These are phyloP conservation scores for Tipula helvola DNA, from an alignment of 2,888 invertebrate genomes.

Conservation along the genomic window DNA sequence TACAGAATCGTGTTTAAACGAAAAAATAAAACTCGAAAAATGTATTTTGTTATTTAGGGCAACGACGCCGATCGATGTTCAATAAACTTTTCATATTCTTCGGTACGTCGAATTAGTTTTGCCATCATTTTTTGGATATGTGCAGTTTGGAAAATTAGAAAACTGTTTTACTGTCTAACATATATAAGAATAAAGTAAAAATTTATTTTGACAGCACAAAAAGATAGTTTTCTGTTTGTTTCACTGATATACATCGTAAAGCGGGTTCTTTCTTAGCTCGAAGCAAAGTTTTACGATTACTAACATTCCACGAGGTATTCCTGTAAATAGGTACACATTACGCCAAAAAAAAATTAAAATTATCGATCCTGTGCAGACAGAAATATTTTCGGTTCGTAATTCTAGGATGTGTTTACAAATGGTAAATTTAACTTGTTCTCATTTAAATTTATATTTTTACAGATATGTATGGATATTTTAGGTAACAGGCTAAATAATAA, in stretches of 20 bases:
- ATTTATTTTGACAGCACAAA: not conserved
- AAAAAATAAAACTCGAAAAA: too few species aligned
- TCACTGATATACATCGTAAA: not conserved
- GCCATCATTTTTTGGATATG: not conserved
- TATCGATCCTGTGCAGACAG: not conserved
- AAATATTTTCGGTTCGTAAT: not conserved
- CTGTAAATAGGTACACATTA: not conserved
- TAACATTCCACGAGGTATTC: not conserved
- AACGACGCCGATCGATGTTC: not conserved
- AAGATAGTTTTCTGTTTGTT: not conserved
- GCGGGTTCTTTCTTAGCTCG: not conserved
- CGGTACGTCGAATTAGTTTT: not conserved
- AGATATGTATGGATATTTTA: not conserved
- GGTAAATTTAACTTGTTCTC: not conserved
- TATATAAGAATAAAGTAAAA: not conserved
- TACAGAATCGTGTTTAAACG: not conserved
- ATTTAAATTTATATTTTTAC: not conserved
- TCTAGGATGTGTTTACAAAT: not conserved
- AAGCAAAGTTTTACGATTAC: too few species aligned
- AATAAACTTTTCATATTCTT: not conserved
- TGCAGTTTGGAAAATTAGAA: not conserved
- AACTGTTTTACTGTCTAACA: not conserved
- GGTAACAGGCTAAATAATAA: not conserved
- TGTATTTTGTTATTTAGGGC: not conserved
- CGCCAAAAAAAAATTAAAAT: not conserved